These are phyloP conservation scores for Emydoidea blandingii DNA, from an alignment of 2,797 vertebrate genomes.

Conservation along the genomic window DNA sequence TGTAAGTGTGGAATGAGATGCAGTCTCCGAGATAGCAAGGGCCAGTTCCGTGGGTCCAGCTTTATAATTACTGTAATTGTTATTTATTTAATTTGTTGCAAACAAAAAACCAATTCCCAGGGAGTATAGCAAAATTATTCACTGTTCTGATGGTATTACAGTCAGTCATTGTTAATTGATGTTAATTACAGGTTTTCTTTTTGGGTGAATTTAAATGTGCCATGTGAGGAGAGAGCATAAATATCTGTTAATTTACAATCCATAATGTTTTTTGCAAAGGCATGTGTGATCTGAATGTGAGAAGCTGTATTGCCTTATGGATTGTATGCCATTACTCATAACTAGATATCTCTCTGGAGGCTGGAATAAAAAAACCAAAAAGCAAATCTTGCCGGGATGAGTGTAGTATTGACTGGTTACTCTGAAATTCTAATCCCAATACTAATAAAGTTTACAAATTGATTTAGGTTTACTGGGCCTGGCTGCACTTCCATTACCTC, in stretches of 20 bases:
- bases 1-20: neutral
- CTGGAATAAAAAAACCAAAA: neutral
- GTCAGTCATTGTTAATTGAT: neutral
- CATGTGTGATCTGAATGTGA: neutral
- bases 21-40: neutral
- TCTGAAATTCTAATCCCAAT: neutral
- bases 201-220: neutral
- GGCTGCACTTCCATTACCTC: neutral
- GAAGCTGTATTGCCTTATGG: neutral
- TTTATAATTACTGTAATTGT: neutral
- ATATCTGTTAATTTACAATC: neutral
- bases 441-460: neutral
- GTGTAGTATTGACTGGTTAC: neutral
- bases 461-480: neutral
- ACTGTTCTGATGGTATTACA: neutral
- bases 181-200: neutral
- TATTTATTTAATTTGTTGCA: neutral
- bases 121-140: neutral
- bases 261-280: neutral
- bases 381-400: neutral
- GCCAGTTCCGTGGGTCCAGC: neutral
- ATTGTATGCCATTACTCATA: neutral
- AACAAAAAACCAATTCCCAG: neutral
- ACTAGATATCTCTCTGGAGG: neutral
- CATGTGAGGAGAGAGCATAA: neutral